Conservation (phyloP, 2,113 vertebrate species). For the Lutjanus erythropterus region DNA sequence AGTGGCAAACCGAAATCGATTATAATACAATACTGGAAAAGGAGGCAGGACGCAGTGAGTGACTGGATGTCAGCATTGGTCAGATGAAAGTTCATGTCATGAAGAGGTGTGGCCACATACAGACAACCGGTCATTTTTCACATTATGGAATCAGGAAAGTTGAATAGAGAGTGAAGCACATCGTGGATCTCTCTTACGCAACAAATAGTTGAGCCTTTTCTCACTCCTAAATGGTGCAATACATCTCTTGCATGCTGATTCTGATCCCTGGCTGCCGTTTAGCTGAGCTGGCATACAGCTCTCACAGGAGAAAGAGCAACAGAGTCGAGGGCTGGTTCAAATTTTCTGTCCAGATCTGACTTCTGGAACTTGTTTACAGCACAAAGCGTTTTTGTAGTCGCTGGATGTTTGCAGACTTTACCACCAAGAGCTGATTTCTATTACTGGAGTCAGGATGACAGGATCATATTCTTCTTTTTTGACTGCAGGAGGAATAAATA, state of each 20-base stretch:
- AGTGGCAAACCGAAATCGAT: conserved; percentile 26
- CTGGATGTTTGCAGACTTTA: conserved; percentile 56
- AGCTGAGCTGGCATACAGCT: conserved; percentile 57
- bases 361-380: conserved; percentile 79
- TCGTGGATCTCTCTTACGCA: neutral
- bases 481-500: neutral
- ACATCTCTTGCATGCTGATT: conserved; percentile 53
- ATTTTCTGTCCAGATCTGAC: conserved; percentile 73
- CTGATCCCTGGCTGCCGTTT: conserved; percentile 53
- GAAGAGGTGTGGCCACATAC: conserved; percentile 44
- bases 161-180: neutral
- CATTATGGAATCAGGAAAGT: neutral
- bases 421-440: conserved; percentile 44
- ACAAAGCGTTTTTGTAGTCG: conserved; percentile 65
- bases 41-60: neutral
- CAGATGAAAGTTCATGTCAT: conserved; percentile 20
- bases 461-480: neutral
- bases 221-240: conserved; percentile 8
- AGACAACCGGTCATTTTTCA: neutral
- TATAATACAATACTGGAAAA: neutral
- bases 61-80: conserved; percentile 24
- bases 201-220: conserved; percentile 19
- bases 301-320: conserved; percentile 44
- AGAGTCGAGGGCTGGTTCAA: conserved; percentile 68
- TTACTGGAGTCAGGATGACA: conserved; percentile 28